Percentiles rank a stretch among this genome's conserved stretches.
Evolutionary conservation across 2,113 vertebrate genomes (phyloP).

Genomic region (Rhizomys pruinosus): DNA sequence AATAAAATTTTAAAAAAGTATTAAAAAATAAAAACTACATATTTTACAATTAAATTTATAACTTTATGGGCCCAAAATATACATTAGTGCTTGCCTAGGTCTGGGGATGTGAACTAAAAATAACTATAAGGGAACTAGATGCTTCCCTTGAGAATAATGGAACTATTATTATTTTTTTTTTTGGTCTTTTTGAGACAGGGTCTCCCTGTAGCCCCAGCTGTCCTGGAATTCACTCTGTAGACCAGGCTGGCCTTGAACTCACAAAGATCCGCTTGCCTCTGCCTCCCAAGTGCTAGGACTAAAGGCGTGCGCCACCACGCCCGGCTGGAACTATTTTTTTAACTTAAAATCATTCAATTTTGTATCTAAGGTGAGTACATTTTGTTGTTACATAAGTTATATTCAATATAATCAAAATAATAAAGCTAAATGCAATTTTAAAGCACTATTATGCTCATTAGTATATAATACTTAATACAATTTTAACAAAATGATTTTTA

Average conservation of each 20-base stretch:
- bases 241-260: no score
- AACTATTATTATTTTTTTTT: no score
- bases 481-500: slow-evolving; percentile 37
- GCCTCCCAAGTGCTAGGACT: no score
- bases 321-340: no score
- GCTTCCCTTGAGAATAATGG: neutral
- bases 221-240: no score
- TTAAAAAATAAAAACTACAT: neutral
- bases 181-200: no score
- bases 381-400: neutral
- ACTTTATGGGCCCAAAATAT: neutral
- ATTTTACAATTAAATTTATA: neutral
- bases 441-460: neutral
- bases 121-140: neutral
- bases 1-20: no score
- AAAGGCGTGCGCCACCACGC: no score
- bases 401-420: neutral
- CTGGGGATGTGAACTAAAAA: neutral
- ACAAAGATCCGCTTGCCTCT: no score
- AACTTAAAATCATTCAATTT: neutral
- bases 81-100: neutral
- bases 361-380: neutral
- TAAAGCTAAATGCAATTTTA: slow-evolving; percentile 31
- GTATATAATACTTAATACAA: slow-evolving; percentile 22
- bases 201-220: no score